Percentiles rank a stretch among this genome's conserved stretches.
These are phyloP conservation scores for Solen grandis DNA, from an alignment of 1,140 invertebrate genomes.

Conservation along the genomic window DNA sequence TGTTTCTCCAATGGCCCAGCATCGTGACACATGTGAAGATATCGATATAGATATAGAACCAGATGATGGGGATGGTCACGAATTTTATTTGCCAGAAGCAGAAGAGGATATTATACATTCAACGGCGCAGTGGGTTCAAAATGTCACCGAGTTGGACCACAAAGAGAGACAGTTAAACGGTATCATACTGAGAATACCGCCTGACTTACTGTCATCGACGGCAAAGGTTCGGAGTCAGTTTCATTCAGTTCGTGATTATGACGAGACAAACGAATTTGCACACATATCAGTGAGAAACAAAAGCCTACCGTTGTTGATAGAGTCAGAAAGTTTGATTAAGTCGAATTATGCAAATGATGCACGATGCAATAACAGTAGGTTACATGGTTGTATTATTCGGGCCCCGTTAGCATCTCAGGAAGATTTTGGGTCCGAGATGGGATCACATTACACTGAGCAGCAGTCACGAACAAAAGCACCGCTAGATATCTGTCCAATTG, in stretches of 20 bases:
- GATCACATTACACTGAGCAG: neutral
- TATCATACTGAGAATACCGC: conserved; percentile 47
- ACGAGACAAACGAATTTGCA: conserved; percentile 4
- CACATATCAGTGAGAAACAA: conserved; percentile 43
- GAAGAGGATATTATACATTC: conserved; percentile 32
- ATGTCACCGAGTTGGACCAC: conserved; percentile 25
- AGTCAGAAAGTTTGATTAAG: conserved; percentile 25
- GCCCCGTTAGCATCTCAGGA: conserved; percentile 27
- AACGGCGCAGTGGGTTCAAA: conserved; percentile 51
- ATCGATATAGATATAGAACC: neutral
- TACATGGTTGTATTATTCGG: neutral
- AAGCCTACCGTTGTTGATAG: conserved; percentile 42
- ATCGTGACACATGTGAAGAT: neutral
- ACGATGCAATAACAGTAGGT: neutral
- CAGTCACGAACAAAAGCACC: conserved; percentile 16
- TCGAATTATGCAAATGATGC: conserved; percentile 29
- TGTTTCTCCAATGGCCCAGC: neutral
- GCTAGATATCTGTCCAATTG: conserved; percentile 53
- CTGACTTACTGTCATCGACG: conserved; percentile 42
- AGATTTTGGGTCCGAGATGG: neutral
- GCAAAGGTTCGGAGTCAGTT: conserved; percentile 43
- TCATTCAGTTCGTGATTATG: conserved; percentile 43
- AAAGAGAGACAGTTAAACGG: conserved; percentile 41
- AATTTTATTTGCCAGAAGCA: conserved; percentile 12
- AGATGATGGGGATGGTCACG: neutral